Percentiles rank a stretch among this genome's conserved stretches.
phyloP scores from a whole-genome alignment of 1,140 invertebrate species.

The Diabrotica undecimpunctata region DNA sequence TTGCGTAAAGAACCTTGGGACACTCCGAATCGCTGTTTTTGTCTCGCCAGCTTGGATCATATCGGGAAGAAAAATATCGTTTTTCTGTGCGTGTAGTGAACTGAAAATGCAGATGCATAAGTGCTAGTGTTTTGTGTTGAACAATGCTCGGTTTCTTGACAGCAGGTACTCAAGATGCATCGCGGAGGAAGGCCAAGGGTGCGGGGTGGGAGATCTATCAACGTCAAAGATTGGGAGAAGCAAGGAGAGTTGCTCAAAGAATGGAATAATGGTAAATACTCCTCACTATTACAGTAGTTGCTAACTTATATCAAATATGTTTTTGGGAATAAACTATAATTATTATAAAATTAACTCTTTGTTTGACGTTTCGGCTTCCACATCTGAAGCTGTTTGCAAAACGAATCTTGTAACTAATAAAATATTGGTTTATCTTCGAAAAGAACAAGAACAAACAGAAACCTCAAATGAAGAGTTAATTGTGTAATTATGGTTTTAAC shows the following conservation, averaged over 20 bases:
- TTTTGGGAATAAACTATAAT: too few species aligned
- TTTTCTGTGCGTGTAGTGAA: neutral
- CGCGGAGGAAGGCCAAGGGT: slow-evolving; percentile 30
- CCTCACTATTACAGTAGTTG: too few species aligned
- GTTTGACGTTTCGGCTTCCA: too few species aligned
- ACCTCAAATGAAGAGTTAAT: too few species aligned
- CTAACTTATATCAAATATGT: too few species aligned
- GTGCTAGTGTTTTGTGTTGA: neutral
- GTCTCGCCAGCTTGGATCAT: too few species aligned
- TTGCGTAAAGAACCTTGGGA: neutral
- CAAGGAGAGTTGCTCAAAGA: slow-evolving; percentile 39
- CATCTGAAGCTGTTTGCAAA: too few species aligned
- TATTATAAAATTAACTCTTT: too few species aligned
- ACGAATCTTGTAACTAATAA: too few species aligned
- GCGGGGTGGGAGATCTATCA: slow-evolving; percentile 35
- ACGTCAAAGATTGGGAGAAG: slow-evolving; percentile 43
- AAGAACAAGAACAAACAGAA: too few species aligned
- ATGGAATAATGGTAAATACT: slow-evolving; percentile 44
- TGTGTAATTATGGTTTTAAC: too few species aligned
- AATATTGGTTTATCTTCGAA: too few species aligned
- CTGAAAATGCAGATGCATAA: neutral
- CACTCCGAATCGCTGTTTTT: neutral
- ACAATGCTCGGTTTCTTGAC: neutral
- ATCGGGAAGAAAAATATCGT: neutral
- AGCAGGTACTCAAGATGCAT: neutral